These are phyloP conservation scores for Charadrius vociferus DNA, from an alignment of 2,113 vertebrate species.

Conservation along the genomic window DNA sequence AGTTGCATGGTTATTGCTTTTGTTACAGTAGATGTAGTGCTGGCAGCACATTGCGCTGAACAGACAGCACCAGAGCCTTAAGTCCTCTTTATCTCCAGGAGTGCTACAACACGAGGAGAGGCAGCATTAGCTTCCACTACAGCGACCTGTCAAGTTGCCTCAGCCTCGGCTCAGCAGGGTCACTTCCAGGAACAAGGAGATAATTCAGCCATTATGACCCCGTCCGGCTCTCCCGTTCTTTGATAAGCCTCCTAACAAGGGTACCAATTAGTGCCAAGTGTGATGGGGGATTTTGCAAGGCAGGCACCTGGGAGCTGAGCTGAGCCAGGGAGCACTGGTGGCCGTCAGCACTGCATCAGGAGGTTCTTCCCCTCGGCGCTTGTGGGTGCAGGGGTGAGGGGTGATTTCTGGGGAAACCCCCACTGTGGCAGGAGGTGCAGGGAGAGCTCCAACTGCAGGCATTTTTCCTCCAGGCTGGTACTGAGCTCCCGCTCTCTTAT, in stretches of 20 bases:
- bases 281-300: conserved; percentile 27
- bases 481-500: background rate
- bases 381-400: rapidly evolving
- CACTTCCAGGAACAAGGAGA: conserved; percentile 62
- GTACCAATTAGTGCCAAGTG: conserved; percentile 59
- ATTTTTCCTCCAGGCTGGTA: background rate
- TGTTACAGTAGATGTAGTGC: background rate
- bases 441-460: background rate
- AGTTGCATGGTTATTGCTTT: background rate
- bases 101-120: background rate
- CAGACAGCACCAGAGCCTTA: background rate
- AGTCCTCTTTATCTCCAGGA: background rate
- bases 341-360: rapidly evolving
- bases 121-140: conserved; percentile 40
- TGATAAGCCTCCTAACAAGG: conserved; percentile 56
- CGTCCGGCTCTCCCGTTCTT: background rate
- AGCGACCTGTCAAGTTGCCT: conserved; percentile 47
- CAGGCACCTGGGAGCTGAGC: conserved; percentile 21
- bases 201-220: conserved; percentile 60
- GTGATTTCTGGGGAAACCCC: background rate
- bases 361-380: background rate
- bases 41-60: background rate
- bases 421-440: background rate
- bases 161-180: conserved; percentile 45
- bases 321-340: background rate